phyloP scores from a whole-genome alignment of 2,797 vertebrate species.

The Anisognathus igniventris region DNA sequence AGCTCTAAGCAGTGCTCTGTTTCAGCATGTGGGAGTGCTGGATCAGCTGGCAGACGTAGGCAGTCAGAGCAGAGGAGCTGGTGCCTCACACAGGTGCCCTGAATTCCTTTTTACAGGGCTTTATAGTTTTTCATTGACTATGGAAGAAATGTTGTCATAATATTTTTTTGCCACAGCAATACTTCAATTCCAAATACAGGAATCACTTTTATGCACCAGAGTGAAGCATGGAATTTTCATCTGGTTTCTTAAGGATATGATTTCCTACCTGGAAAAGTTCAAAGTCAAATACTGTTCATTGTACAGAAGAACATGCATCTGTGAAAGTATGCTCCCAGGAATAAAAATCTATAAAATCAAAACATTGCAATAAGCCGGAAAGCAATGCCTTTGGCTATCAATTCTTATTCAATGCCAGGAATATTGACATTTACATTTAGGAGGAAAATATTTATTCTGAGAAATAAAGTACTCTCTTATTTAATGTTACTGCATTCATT shows the following conservation, averaged over 20 bases:
- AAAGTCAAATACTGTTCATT: not conserved
- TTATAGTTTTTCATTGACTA: not conserved
- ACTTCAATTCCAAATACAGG: not conserved
- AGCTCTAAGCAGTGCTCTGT: not conserved
- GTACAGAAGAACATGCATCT: not conserved
- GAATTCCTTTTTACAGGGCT: not conserved
- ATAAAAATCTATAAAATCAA: not conserved
- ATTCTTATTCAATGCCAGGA: not conserved
- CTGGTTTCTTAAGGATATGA: not conserved
- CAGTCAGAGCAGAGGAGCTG: accelerated
- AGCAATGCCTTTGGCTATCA: not conserved
- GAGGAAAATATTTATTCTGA: not conserved
- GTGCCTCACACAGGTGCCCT: not conserved
- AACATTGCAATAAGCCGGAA: not conserved
- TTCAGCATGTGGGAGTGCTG: not conserved
- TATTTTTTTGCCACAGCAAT: not conserved
- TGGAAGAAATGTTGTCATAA: not conserved
- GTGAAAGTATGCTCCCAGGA: not conserved
- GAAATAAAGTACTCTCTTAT: not conserved
- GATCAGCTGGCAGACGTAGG: not conserved
- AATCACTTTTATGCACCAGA: not conserved
- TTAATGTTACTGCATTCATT: not conserved
- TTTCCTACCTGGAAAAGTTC: not conserved
- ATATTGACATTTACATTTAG: not conserved
- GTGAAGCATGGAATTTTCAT: not conserved